Evolutionary conservation across 2,113 vertebrate species (phyloP).

Genomic region (Dissostichus mawsoni): DNA sequence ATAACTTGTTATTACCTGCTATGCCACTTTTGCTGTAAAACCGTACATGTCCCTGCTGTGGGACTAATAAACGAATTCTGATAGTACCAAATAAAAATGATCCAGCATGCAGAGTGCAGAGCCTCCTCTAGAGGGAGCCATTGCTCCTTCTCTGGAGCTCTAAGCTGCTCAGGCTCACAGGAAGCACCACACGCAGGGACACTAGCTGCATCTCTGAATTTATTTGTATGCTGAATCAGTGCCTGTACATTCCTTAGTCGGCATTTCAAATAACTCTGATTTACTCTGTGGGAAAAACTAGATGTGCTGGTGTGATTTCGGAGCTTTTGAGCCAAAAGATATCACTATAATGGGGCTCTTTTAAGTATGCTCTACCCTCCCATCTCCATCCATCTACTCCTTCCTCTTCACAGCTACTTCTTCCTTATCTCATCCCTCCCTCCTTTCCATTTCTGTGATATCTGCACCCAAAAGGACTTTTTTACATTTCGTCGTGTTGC

Average conservation of each 20-base stretch:
- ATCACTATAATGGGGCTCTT: conserved; percentile 1
- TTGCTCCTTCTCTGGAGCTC: conserved; percentile 25
- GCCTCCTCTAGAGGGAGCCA: conserved; percentile 41
- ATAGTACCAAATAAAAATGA: neutral
- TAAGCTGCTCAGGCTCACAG: neutral
- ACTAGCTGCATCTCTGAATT: neutral
- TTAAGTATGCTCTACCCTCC: conserved; percentile 8
- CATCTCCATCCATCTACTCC: neutral
- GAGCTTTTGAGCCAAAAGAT: neutral
- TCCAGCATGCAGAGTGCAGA: neutral
- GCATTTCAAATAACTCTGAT: neutral
- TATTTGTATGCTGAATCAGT: neutral
- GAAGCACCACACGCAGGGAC: conserved; percentile 1
- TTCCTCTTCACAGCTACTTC: neutral
- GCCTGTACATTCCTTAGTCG: neutral
- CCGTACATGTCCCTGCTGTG: no score
- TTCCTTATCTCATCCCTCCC: neutral
- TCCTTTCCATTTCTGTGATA: conserved; percentile 12
- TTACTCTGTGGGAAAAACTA: neutral
- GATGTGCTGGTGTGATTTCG: neutral
- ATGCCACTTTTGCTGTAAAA: no score
- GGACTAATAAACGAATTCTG: no score
- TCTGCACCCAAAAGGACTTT: conserved; percentile 4
- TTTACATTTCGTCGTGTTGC: conserved; percentile 6
- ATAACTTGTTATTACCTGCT: no score